A percentile compares a stretch with the other conserved stretches of the same genome.
These are phyloP conservation scores for Leucozona laternaria DNA, from an alignment of 2,888 invertebrate species.

Conservation along the genomic window DNA sequence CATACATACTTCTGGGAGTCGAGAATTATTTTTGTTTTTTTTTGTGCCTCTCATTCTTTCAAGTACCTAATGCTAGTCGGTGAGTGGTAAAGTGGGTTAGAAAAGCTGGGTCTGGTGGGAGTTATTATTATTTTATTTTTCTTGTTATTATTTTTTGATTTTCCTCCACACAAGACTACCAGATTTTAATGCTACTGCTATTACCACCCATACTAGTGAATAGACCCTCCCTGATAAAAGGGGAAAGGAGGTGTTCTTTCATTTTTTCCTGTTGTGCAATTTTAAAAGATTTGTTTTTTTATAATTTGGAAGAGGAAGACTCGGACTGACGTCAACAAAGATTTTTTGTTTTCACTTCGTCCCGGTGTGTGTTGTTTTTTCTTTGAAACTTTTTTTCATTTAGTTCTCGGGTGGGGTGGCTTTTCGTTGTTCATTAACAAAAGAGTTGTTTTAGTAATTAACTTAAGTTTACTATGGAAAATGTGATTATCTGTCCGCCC, in stretches of 20 bases:
- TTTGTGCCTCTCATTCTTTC: not conserved
- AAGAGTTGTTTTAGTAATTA: constrained; percentile 23
- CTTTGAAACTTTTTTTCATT: not conserved
- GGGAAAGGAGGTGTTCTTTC: constrained; percentile 16
- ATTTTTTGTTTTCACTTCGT: not conserved
- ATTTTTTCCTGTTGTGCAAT: constrained; percentile 50
- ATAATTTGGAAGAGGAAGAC: constrained; percentile 46
- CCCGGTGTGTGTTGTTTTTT: constrained; percentile 44
- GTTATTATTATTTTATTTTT: constrained; percentile 1
- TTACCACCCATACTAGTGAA: not conserved
- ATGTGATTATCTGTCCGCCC: constrained; percentile 1
- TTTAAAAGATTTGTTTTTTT: constrained; percentile 35
- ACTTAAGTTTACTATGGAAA: not conserved
- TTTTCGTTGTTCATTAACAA: constrained; percentile 8
- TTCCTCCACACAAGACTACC: not conserved
- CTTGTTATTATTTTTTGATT: not conserved
- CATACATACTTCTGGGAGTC: not conserved
- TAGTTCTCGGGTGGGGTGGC: constrained; percentile 13
- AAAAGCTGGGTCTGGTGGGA: constrained; percentile 17
- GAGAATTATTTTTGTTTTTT: not conserved
- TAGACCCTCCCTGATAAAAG: not conserved
- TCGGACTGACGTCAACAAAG: constrained; percentile 66
- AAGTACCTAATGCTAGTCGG: not conserved
- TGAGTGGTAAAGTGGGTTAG: constrained; percentile 27
- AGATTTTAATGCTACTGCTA: not conserved